These are phyloP conservation scores for Eriosoma lanigerum DNA, from an alignment of 1,140 invertebrate genomes.

Conservation along the genomic window DNA sequence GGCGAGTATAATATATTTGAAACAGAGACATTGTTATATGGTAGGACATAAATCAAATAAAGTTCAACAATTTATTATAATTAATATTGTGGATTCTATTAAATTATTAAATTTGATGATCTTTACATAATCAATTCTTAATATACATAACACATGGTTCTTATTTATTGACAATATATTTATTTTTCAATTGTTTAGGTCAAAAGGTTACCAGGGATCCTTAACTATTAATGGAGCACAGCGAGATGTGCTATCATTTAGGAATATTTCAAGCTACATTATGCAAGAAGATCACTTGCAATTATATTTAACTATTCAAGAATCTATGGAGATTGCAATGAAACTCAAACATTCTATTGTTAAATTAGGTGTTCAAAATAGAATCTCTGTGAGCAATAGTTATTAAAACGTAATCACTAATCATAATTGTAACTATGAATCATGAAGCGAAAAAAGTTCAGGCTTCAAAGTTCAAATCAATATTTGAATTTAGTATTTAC, in stretches of 20 bases:
- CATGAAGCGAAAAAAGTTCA: too few relatives aligned
- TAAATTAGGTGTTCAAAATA: slow-evolving; percentile 18
- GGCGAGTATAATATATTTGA: too few relatives aligned
- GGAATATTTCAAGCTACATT: slow-evolving; percentile 83
- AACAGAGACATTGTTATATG: too few relatives aligned
- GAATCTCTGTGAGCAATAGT: slow-evolving; percentile 21
- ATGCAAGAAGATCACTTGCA: slow-evolving; percentile 85
- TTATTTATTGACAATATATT: too few relatives aligned
- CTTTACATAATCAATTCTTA: too few relatives aligned
- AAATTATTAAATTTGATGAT: too few relatives aligned
- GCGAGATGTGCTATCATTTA: slow-evolving; percentile 58
- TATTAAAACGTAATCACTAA: background rate
- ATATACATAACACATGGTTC: too few relatives aligned
- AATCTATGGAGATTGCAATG: slow-evolving; percentile 81
- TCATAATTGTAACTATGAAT: too few relatives aligned
- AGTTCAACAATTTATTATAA: too few relatives aligned
- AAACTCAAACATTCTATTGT: slow-evolving; percentile 67
- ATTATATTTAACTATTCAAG: slow-evolving; percentile 75
- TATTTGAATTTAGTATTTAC: background rate
- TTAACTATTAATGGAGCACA: slow-evolving; percentile 41
- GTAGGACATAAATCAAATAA: too few relatives aligned
- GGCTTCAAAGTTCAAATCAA: background rate
- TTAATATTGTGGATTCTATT: too few relatives aligned
- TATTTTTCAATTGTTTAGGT: slow-evolving; percentile 11
- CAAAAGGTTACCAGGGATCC: slow-evolving; percentile 24